Base-by-base conservation (phyloP, 2,113 vertebrate genomes). In the Propithecus coquereli region DNA sequence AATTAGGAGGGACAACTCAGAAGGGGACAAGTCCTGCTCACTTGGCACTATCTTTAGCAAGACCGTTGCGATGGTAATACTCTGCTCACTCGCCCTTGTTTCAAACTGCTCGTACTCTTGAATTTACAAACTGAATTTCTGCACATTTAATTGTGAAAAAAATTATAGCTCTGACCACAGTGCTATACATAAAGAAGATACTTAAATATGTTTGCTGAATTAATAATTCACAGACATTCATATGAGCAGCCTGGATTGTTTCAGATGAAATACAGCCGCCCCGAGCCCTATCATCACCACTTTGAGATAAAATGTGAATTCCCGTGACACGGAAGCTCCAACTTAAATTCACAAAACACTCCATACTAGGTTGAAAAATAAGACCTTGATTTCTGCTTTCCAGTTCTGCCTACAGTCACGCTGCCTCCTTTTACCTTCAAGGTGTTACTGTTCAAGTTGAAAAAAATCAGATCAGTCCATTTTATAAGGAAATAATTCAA, bases 1-100 rank as follows among this genome's bases (percentile, higher is more conserved):
- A 57, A 27, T 65, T 97, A 97, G 92, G 94, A 95, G 96, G 94
- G 94, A 93, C 52, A 52, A 84, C 96, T 96, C 91, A 65, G 87
- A 91, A 77, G 92, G 83, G 94, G 93, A 82, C 40, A 34, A 34
- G 96, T 83, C 71, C 95, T 47, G 90, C 79, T 83, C 30, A 57
- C 83, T 82, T 94, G 95, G 94, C 97, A 96, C 87, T 89, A 73
- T 71, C 89, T 81, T 81, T 76, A 93, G 88, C 79, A 95, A 92
- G 87, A 68, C 66, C 3, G 5, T 83, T 89, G 73, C 0, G 37
- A 68, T 12, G 63, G 85, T 8, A 77, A 84, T 50, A 57, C 43
- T 76, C 66, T 40, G 84, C 66, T 94, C 47, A 43, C 30, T 81
- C 65, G 63, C 80, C 50, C 84, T 94, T 77, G 57, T 66, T 95